These are phyloP conservation scores for Acanthosoma haemorrhoidale DNA, from an alignment of 2,888 invertebrate species.

Conservation along the genomic window DNA sequence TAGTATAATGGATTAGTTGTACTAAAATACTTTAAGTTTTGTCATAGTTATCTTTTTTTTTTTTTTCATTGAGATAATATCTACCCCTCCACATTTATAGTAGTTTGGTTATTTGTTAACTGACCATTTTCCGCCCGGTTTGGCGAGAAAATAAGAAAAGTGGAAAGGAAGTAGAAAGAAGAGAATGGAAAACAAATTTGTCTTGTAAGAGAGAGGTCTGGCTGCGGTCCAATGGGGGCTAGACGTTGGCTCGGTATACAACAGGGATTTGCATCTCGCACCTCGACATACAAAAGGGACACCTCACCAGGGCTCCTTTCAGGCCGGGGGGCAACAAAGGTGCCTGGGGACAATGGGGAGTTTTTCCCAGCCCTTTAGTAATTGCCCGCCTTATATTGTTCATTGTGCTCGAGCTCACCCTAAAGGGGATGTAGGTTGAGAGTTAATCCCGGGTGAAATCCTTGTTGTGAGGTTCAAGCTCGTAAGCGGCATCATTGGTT, in stretches of 20 bases:
- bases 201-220: background rate
- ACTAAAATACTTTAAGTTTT: no score
- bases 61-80: no score
- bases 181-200: constrained; percentile 7
- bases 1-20: no score
- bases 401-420: background rate
- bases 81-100: no score
- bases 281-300: background rate
- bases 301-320: background rate
- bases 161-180: background rate
- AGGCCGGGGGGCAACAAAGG: background rate
- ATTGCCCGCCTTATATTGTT: background rate
- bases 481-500: no score
- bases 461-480: no score
- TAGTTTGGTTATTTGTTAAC: no score
- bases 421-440: no score
- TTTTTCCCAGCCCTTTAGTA: background rate
- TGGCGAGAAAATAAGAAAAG: no score
- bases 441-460: no score
- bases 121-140: no score
- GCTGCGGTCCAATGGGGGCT: background rate
- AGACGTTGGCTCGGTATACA: background rate
- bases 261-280: background rate
- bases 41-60: no score
- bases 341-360: background rate